These are phyloP conservation scores for Limenitis camilla DNA, from an alignment of 2,888 invertebrate species.

Conservation along the genomic window DNA sequence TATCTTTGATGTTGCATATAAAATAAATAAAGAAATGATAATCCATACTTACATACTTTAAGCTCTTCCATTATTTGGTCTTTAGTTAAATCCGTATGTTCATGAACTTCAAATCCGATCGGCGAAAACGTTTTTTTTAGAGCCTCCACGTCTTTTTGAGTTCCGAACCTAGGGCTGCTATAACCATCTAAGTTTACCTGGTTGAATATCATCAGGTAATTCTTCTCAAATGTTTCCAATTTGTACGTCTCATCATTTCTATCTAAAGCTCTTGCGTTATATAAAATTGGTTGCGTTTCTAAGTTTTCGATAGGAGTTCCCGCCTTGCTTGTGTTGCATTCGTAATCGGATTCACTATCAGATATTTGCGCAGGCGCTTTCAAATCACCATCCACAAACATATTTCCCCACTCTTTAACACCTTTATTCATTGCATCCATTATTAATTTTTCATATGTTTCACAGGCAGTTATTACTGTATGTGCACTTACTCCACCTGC, in stretches of 20 bases:
- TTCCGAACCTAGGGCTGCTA: slow-evolving; percentile 41
- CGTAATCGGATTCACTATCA: background rate
- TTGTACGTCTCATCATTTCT: slow-evolving; percentile 46
- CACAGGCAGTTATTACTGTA: background rate
- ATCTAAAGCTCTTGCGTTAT: slow-evolving; percentile 36
- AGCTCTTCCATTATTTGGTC: slow-evolving; percentile 40
- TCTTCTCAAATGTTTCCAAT: slow-evolving; percentile 52
- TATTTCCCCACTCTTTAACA: background rate
- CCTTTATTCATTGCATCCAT: background rate
- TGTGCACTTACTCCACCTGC: background rate
- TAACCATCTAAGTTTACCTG: slow-evolving; percentile 44
- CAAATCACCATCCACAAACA: background rate
- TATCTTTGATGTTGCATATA: too few relatives aligned
- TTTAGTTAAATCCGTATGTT: slow-evolving; percentile 41
- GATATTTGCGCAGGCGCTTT: background rate
- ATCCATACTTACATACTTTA: slow-evolving; percentile 36
- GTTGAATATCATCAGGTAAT: slow-evolving; percentile 52
- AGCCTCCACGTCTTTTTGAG: slow-evolving; percentile 44
- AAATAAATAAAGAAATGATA: background rate
- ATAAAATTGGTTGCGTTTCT: slow-evolving; percentile 1
- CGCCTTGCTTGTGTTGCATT: background rate
- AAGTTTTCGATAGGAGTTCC: slow-evolving; percentile 9
- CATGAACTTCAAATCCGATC: slow-evolving; percentile 44
- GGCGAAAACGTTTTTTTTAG: slow-evolving; percentile 41
- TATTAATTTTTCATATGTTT: background rate